phyloP scores from a whole-genome alignment of 2,797 vertebrate genomes.

The Sebastolobus alascanus region DNA sequence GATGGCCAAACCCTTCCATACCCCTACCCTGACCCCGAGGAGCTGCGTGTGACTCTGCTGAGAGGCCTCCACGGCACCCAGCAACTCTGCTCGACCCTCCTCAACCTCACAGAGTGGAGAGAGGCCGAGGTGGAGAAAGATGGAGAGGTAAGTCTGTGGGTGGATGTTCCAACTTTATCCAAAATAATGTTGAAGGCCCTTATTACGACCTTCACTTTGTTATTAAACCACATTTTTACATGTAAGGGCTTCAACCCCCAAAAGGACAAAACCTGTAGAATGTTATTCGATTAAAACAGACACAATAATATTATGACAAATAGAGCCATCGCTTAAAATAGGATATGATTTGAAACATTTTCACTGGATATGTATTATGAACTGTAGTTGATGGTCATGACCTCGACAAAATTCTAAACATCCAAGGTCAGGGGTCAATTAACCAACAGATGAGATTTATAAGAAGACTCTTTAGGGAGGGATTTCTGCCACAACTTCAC shows the following conservation, averaged over 20 bases:
- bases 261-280: too few species aligned
- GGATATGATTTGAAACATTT: neutral
- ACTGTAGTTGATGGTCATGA: neutral
- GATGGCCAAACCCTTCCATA: fast-evolving
- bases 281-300: too few species aligned
- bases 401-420: neutral
- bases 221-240: too few species aligned
- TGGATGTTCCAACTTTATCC: neutral
- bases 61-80: slow-evolving; percentile 48
- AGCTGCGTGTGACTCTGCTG: slow-evolving; percentile 53
- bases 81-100: slow-evolving; percentile 42
- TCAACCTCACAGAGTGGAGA: neutral
- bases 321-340: too few species aligned
- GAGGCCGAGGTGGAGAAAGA: fast-evolving
- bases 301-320: too few species aligned
- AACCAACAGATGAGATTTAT: neutral
- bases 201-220: too few species aligned
- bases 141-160: slow-evolving; percentile 16
- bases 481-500: neutral
- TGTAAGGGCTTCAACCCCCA: too few species aligned
- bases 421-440: neutral
- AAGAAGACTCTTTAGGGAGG: neutral
- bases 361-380: neutral
- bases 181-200: neutral
- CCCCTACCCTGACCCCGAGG: slow-evolving; percentile 2